Base-by-base conservation (phyloP, 2,113 vertebrate species). In the Pteropus alecto region DNA sequence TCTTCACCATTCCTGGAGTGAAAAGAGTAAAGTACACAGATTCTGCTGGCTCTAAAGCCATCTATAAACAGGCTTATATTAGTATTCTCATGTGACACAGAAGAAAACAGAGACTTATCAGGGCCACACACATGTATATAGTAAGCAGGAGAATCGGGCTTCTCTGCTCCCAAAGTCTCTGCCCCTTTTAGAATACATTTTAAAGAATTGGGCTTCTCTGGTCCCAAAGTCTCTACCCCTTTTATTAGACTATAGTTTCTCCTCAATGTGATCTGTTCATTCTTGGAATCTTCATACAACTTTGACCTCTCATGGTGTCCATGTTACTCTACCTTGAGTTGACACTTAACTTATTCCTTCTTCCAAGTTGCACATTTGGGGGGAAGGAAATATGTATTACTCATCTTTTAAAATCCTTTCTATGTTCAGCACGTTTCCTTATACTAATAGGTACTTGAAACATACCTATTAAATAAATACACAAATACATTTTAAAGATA, bases 131-230 rank as follows among this genome's bases (percentile, higher is more conserved):
- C 6, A 3, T 21, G 1, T 54, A 5, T 48, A 18, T 4, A 51
- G 18, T 26, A 38, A 33, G 9, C 21, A 26, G n/a, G 4, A 82
- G 35, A 61, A 41, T 38, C 3, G 3, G 41, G 2, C 6, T 28
- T 76, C 43, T 56, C 38, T 76, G 51, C 61, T 21, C 24, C 9
- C n/a, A 12, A 61, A 61, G 19, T 67, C 48, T 7, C 7, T 15
- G 9, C 3, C 2, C 2, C 0, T 46, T 71, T 71, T 33, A 7
- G n/a, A n/a, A n/a, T n/a, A n/a, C n/a, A n/a, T n/a, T n/a, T n/a
- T n/a, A n/a, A n/a, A 82, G 35, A 61, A 41, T 38, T 2, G 3
- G 41, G 2, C 6, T 28, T 76, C 43, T 56, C 38, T 76, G 51
- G 54, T 21, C 24, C 9, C n/a, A 12, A 61, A 61, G 19, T 67